A percentile compares a stretch with the other conserved stretches of the same genome.
phyloP scores from a whole-genome alignment of 2,113 vertebrate genomes.

The Upupa epops region DNA sequence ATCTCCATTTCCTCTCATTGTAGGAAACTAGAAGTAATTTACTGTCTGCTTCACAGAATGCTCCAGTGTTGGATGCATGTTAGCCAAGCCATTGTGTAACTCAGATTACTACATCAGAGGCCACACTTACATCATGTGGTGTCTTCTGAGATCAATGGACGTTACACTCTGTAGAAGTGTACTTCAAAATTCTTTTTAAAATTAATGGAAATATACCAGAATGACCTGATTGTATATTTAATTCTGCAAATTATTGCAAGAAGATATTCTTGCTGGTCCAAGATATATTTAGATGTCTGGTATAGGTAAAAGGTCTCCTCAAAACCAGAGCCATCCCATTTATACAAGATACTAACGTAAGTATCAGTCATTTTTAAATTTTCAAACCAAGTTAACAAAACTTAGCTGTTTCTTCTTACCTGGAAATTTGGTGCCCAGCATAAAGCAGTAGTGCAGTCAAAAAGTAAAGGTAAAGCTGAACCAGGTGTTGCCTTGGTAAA shows the following conservation, averaged over 20 bases:
- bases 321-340: neutral
- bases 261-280: neutral
- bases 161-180: neutral
- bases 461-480: constrained; percentile 95
- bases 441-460: constrained; percentile 93
- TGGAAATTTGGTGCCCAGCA: constrained; percentile 97
- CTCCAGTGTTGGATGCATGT: neutral
- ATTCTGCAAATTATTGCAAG: neutral
- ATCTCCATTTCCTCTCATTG: neutral
- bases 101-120: neutral
- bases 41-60: neutral
- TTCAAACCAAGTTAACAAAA: neutral
- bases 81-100: neutral
- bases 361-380: neutral
- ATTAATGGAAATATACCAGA: neutral
- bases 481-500: constrained; percentile 93
- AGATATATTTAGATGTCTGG: neutral
- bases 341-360: neutral
- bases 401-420: constrained; percentile 74
- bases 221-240: neutral
- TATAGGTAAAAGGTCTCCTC: neutral
- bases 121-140: neutral
- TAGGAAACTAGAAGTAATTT: neutral
- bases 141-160: neutral
- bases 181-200: neutral